Base-by-base conservation (phyloP, 2,113 vertebrate genomes). In the Ctenodactylus gundi region DNA sequence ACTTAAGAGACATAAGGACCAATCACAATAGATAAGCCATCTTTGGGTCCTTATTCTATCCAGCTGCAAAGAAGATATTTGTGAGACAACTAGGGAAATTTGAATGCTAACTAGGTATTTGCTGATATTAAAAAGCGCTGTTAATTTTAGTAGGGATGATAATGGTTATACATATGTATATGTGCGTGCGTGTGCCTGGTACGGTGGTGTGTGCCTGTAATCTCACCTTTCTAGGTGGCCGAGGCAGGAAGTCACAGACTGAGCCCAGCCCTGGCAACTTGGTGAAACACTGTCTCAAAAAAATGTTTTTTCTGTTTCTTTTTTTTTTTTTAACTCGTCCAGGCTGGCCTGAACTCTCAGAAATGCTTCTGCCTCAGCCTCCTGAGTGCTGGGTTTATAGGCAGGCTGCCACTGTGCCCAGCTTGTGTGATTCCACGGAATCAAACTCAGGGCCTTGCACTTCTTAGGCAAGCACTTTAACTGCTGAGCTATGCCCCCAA, bases 41-140 rank as follows among this genome's bases (percentile, higher is more conserved):
- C 31, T 57, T 49, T 60, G 68, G 70, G 70, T 25, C 44, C 65
- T 46, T 18, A 64, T 20, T 36, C 53, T 31, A 88, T 57, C 84
- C 65, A 75, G 9, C 65, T 76, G 8, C 34, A n/a, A 41, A 53
- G 65, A 68, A 90, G 55, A 57, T 11, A 64, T 17, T 23, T 39
- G 23, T 1, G 62, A 83, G 87, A 88, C 31, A 39, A 29, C 53
- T 6, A 68, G 53, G 75, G 65, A 67, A 55, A 58, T 46, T 2
- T 13, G 51, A 68, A 53, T 6, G 1, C 29, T 39, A 21, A 58
- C 21, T 75, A 51, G 14, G 36, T 78, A 53, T 39, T 77, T 81
- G 80, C 91, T 92, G 62, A 91, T 78, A 73, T 44, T 68, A 68
- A 64, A 67, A 60, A 7, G 21, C 51, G 23, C 90, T 91, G 25